These are phyloP conservation scores for Leuciscus idus DNA, from an alignment of 2,113 vertebrate genomes.

Conservation along the genomic window DNA sequence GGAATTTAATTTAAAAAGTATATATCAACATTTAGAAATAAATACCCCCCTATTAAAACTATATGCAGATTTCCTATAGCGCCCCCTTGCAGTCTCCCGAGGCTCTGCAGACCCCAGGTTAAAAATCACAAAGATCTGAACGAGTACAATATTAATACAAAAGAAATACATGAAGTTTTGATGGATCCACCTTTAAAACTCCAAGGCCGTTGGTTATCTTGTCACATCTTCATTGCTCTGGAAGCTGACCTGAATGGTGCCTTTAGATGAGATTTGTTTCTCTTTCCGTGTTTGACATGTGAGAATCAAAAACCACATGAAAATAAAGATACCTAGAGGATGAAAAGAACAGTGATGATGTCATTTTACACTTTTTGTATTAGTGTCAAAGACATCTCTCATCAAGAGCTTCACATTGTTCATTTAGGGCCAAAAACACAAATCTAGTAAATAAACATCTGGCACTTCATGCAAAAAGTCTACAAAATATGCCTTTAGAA, in stretches of 20 bases:
- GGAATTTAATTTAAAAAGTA: neutral
- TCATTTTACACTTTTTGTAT: neutral
- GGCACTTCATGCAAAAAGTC: neutral
- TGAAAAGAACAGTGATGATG: neutral
- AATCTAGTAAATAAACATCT: neutral
- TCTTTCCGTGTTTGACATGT: slow-evolving; percentile 58
- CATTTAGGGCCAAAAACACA: neutral
- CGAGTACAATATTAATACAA: neutral
- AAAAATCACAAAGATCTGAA: neutral
- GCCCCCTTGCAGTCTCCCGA: neutral
- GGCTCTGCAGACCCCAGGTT: neutral
- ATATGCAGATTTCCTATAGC: neutral
- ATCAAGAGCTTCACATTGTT: neutral
- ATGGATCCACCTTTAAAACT: neutral
- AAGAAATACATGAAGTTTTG: neutral
- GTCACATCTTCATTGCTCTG: neutral
- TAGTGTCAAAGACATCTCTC: neutral
- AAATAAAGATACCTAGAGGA: slow-evolving; percentile 70
- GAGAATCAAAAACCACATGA: slow-evolving; percentile 73
- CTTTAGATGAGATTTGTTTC: slow-evolving; percentile 49
- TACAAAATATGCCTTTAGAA: neutral
- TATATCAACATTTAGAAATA: neutral
- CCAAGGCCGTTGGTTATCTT: neutral
- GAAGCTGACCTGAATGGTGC: slow-evolving; percentile 20
- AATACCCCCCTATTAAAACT: neutral